phyloP scores from a whole-genome alignment of 2,888 invertebrate species.

The Osmoderma eremita region DNA sequence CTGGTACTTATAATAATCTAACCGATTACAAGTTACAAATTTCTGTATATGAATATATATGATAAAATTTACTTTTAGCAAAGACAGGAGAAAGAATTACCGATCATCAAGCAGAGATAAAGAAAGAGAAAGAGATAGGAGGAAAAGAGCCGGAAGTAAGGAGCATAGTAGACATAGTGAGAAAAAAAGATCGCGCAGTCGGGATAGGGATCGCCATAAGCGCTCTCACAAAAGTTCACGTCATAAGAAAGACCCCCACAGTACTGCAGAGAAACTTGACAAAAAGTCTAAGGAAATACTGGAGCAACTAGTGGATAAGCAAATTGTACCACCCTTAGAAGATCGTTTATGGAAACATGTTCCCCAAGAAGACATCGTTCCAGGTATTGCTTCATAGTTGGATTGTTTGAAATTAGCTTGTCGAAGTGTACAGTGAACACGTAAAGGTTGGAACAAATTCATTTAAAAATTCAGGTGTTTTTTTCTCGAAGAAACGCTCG shows the following conservation, averaged over 20 bases:
- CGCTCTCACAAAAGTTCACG: conserved; percentile 61
- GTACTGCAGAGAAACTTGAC: conserved; percentile 60
- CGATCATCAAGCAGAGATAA: conserved; percentile 50
- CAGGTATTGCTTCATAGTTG: conserved; percentile 49
- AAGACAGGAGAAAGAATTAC: conserved; percentile 46
- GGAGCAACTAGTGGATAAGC: conserved; percentile 62
- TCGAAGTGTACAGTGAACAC: no score
- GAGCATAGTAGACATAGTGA: conserved; percentile 53
- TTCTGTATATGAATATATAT: neutral
- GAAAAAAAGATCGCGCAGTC: conserved; percentile 57
- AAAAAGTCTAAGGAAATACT: conserved; percentile 63
- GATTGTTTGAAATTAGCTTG: neutral
- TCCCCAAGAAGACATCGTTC: conserved; percentile 60
- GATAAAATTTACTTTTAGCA: conserved; percentile 26
- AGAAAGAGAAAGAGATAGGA: conserved; percentile 51
- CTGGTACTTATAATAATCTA: no score
- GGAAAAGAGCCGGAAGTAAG: conserved; percentile 52
- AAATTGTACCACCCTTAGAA: conserved; percentile 65
- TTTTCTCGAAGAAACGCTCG: no score
- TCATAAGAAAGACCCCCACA: conserved; percentile 57
- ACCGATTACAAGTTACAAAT: no score
- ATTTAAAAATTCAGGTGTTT: no score
- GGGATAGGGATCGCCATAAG: conserved; percentile 46
- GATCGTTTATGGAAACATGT: conserved; percentile 68
- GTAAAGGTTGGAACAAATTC: no score